phyloP scores from a whole-genome alignment of 2,888 invertebrate species.

The Bhutanitis thaidina region DNA sequence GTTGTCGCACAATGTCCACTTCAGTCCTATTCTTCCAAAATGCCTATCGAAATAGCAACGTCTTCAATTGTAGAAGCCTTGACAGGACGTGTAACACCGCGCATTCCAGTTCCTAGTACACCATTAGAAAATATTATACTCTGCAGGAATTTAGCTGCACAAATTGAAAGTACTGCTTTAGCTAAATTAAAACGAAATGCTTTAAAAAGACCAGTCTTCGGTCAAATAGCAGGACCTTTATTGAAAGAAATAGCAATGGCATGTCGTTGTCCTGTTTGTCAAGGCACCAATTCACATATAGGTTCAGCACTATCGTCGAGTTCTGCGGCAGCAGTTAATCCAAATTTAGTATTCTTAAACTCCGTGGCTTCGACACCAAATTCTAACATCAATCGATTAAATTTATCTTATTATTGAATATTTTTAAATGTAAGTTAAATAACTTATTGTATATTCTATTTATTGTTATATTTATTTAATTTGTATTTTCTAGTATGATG shows the following conservation, averaged over 20 bases:
- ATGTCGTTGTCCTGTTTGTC: constrained; percentile 14
- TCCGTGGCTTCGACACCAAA: neutral
- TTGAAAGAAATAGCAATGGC: constrained; percentile 22
- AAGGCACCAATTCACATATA: neutral
- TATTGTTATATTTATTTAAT: constrained; percentile 12
- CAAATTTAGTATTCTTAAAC: constrained; percentile 5
- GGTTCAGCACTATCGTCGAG: neutral
- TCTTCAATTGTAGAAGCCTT: constrained; percentile 11
- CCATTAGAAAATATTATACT: constrained; percentile 13
- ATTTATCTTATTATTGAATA: neutral
- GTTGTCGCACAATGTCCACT: constrained; percentile 7
- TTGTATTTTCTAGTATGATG: constrained; percentile 13
- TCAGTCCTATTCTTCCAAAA: neutral
- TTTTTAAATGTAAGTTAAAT: neutral
- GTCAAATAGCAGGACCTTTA: constrained; percentile 25
- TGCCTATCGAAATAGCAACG: constrained; percentile 8
- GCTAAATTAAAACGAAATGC: constrained; percentile 26
- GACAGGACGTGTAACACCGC: constrained; percentile 1
- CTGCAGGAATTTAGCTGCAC: constrained; percentile 24
- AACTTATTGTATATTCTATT: neutral
- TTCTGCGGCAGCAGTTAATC: neutral
- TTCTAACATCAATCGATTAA: constrained; percentile 5
- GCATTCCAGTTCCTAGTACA: constrained; percentile 4
- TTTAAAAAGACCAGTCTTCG: constrained; percentile 23
- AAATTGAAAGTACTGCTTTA: constrained; percentile 29